Percentiles rank a stretch among this genome's conserved stretches.
These are phyloP conservation scores for Philaethria dido DNA, from an alignment of 2,888 invertebrate species.

Conservation along the genomic window DNA sequence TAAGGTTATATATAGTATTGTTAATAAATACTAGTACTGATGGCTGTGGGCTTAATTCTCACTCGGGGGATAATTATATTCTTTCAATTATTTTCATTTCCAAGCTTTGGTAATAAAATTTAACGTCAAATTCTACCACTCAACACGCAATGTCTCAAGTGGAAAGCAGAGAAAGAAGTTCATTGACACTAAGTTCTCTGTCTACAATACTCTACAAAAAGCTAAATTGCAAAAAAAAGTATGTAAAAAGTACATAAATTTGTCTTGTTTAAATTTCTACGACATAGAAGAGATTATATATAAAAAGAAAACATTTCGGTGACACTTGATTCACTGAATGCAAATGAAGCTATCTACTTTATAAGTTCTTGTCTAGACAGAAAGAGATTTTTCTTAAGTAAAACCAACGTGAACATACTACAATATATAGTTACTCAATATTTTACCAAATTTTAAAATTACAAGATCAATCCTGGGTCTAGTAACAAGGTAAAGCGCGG, in stretches of 20 bases:
- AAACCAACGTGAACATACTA: conserved; percentile 21
- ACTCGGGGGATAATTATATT: too few species aligned
- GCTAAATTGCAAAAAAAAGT: not conserved
- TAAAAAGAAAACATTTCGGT: conserved; percentile 42
- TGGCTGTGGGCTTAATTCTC: too few species aligned
- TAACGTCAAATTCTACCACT: not conserved
- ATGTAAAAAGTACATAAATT: not conserved
- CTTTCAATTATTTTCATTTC: too few species aligned
- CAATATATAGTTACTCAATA: not conserved
- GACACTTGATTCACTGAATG: conserved; percentile 45
- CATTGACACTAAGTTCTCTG: not conserved
- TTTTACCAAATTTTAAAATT: not conserved
- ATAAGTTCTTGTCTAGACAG: conserved; percentile 43
- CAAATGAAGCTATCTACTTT: conserved; percentile 42
- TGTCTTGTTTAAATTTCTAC: not conserved
- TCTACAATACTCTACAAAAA: too few species aligned
- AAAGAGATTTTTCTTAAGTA: conserved; percentile 37
- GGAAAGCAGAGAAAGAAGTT: too few species aligned
- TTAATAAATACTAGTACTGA: too few species aligned
- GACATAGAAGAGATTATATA: not conserved
- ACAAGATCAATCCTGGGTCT: too few species aligned
- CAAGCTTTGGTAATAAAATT: too few species aligned
- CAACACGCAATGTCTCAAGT: not conserved
- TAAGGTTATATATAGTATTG: too few species aligned
- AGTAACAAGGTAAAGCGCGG: too few species aligned